Base-by-base conservation (phyloP, 2,888 invertebrate species). In the Neoitamus cyanurus region DNA sequence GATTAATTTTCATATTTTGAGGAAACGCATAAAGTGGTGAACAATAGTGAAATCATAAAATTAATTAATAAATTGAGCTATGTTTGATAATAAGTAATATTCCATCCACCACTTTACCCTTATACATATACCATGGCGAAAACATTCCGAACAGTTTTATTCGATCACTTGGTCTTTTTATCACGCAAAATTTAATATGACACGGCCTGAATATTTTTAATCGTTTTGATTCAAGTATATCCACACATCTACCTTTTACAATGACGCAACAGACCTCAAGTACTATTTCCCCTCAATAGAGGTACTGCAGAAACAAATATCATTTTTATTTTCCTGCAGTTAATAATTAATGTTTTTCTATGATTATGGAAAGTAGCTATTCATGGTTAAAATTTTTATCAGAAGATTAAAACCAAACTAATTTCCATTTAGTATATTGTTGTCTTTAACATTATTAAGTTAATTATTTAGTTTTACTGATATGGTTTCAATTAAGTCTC, bases 401-500 rank as follows among this genome's bases (percentile, higher is more conserved):
- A 13, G 2, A 58, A 3, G 15, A 25, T 15, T 25, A 58, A 58
- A 25, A 58, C 7, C n/a, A 58, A 58, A 9, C 4, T 20, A 58
- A 58, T 25, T 58, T 7, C 6, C 3, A 58, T 58, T 58, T 15
- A 9, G 9, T 25, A 58, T 58, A 3, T 48, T 48, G 20, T 48
- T 48, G 48, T 1, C 1, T 48, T 15, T 20, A 20, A 58, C 25
- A 58, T 11, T 58, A 20, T 58, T 58, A 15, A 25, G 25, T 42
- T 42, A 42, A 58, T 15, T 58, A 25, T 58, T 58, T 58, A 58
- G 13, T 58, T 31, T 80, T 80, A 34, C 6, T 80, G 80, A 80
- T 80, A 80, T 80, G 80, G 20, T 58, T 80, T 80, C 31, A 80
- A 80, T 58, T 80, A 80, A 80, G 80, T 80, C 80, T 80, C 36